These are phyloP conservation scores for Smittia sp. DNA, from an alignment of 2,888 invertebrate genomes.

Conservation along the genomic window DNA sequence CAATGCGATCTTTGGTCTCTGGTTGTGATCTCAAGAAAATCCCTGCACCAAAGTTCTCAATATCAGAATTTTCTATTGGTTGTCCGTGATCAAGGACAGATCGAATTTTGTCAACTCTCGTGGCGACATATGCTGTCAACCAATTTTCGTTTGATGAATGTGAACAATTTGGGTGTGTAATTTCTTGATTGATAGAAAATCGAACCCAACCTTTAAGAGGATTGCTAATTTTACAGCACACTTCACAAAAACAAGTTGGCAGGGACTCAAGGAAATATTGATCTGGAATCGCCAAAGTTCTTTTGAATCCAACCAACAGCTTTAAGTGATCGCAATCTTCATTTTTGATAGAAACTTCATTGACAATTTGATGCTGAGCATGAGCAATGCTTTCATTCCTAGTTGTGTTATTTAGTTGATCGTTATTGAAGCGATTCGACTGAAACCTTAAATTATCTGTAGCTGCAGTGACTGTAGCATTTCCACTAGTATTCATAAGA, in stretches of 20 bases:
- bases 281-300: slow-evolving; percentile 51
- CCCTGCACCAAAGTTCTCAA: slow-evolving; percentile 20
- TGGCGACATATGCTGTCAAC: slow-evolving; percentile 52
- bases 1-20: slow-evolving; percentile 17
- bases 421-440: slow-evolving; percentile 30
- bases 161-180: slow-evolving; percentile 48
- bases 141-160: slow-evolving; percentile 47
- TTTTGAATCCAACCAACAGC: slow-evolving; percentile 51
- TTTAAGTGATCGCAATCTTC: slow-evolving; percentile 53
- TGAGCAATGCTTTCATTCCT: slow-evolving; percentile 35
- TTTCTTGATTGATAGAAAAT: slow-evolving; percentile 52
- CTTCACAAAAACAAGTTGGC: slow-evolving; percentile 51
- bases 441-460: slow-evolving; percentile 24
- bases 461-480: slow-evolving; percentile 9
- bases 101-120: slow-evolving; percentile 53
- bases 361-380: too few relatives aligned
- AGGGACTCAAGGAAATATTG: slow-evolving; percentile 49
- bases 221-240: slow-evolving; percentile 39
- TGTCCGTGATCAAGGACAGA: slow-evolving; percentile 53
- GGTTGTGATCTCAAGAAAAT: slow-evolving; percentile 37
- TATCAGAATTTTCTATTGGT: slow-evolving; percentile 48
- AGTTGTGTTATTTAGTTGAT: slow-evolving; percentile 35
- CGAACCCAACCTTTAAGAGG: slow-evolving; percentile 50
- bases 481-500: slow-evolving; percentile 21
- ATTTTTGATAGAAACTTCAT: slow-evolving; percentile 31